phyloP scores from a whole-genome alignment of 2,888 invertebrate genomes.

The Calameuta pallipes region DNA sequence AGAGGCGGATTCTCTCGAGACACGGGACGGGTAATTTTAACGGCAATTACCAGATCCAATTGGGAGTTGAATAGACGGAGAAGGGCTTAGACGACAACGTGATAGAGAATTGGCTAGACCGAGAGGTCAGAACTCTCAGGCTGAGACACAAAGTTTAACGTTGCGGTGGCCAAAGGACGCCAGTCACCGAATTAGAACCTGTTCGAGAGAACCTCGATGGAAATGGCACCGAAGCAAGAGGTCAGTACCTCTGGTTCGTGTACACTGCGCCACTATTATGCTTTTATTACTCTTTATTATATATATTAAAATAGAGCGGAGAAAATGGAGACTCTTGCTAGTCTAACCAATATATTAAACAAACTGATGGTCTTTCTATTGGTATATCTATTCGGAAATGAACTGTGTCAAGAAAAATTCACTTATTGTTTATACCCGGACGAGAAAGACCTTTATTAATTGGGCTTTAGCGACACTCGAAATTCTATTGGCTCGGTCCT shows the following conservation, averaged over 20 bases:
- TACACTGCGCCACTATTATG: too few species aligned
- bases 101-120: constrained; percentile 21
- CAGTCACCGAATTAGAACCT: constrained; percentile 15
- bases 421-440: neutral
- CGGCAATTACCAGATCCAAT: constrained; percentile 55
- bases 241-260: neutral
- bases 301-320: neutral
- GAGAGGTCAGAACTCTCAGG: constrained; percentile 14
- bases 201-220: neutral
- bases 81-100: constrained; percentile 37
- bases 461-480: neutral
- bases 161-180: constrained; percentile 16
- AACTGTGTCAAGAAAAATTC: neutral
- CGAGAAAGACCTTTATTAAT: neutral
- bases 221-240: neutral
- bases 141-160: constrained; percentile 6
- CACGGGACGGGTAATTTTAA: constrained; percentile 48
- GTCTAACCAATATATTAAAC: neutral
- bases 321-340: neutral
- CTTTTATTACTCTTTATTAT: neutral
- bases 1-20: constrained; percentile 12
- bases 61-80: constrained; percentile 53
- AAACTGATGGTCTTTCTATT: neutral
- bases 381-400: neutral
- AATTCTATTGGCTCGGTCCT: neutral